phyloP scores from a whole-genome alignment of 2,888 invertebrate genomes.

The Polylopha cassiicola region DNA sequence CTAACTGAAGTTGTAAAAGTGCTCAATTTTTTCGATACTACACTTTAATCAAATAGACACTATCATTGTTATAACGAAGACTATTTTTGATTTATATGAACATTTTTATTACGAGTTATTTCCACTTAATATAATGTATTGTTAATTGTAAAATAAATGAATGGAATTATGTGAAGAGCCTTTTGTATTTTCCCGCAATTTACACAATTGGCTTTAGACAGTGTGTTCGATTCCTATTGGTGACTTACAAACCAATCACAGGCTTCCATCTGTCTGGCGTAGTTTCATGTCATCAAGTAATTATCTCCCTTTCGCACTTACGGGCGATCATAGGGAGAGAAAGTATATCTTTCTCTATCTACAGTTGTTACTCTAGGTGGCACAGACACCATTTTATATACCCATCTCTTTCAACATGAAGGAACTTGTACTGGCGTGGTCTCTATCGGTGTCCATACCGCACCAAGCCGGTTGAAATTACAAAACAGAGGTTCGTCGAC shows the following conservation, averaged over 20 bases:
- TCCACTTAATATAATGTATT: neutral
- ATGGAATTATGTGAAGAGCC: conserved; percentile 45
- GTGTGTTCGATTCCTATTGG: conserved; percentile 74
- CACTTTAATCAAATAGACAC: neutral
- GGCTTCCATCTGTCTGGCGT: conserved; percentile 83
- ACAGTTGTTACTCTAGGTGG: conserved; percentile 40
- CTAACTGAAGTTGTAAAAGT: neutral
- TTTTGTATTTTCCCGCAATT: conserved; percentile 29
- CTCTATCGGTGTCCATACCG: conserved; percentile 37
- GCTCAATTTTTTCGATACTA: too few species aligned
- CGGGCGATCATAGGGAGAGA: conserved; percentile 21
- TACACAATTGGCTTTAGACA: conserved; percentile 34
- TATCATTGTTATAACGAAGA: neutral
- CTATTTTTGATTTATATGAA: neutral
- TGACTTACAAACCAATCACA: conserved; percentile 73
- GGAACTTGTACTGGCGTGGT: conserved; percentile 33
- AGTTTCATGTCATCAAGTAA: conserved; percentile 48
- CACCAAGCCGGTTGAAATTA: conserved; percentile 48
- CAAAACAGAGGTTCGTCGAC: conserved; percentile 63
- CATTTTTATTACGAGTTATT: neutral
- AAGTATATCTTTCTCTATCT: conserved; percentile 48
- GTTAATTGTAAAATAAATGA: conserved; percentile 9
- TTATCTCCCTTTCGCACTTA: conserved; percentile 47
- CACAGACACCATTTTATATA: conserved; percentile 39
- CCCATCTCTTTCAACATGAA: conserved; percentile 38